Evolutionary conservation across 2,797 vertebrate genomes (phyloP), one percentile per base, ranked within the genome.

Genomic region (Brachymystax lenok): DNA sequence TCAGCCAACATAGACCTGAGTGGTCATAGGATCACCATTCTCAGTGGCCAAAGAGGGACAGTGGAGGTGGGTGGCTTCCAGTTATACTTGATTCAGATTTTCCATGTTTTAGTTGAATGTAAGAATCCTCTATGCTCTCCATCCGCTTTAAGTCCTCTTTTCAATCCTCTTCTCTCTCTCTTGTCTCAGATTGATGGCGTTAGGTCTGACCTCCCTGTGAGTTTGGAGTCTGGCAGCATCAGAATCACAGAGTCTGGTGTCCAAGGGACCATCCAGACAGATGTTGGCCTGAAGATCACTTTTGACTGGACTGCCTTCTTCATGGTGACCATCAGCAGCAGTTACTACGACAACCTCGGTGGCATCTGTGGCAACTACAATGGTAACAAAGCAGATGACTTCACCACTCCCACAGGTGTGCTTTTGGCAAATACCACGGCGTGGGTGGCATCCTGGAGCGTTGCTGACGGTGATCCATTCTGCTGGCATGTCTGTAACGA

Each of bases 281-380:
- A 90, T 14, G 91, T 93, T 51, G 92, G 91, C 10, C 75, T 94
- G 64, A 85, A 86, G 71, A 80, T 93, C 46, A 82, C 73, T 13
- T 91, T 88, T 0, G 90, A 92, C 1, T 87, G 88, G 40, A 79
- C 84, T 0, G 71, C 89, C 27, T 50, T 80, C n/a, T 1, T 94
- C 2, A 85, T 85, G 75, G 85, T 95, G 75, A 84, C 87, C 0
- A 63, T 94, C 4, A 86, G 91, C 69, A 95, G 95, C 79, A 95
- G 92, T 76, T 96, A 94, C 70, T 92, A 87, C 1, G 88, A 91
- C n/a, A 81, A 88, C 51, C 86, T 89, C 0, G 92, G 69, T 0
- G 95, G 95, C 1, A 85, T 96, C 76, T 96, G 95, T 0, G 94
- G 95, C 30, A 93, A 91, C 82, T 95, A 93, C 85, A 93, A 91